phyloP scores from a whole-genome alignment of 1,140 invertebrate genomes.

The Danaus plexippus region DNA sequence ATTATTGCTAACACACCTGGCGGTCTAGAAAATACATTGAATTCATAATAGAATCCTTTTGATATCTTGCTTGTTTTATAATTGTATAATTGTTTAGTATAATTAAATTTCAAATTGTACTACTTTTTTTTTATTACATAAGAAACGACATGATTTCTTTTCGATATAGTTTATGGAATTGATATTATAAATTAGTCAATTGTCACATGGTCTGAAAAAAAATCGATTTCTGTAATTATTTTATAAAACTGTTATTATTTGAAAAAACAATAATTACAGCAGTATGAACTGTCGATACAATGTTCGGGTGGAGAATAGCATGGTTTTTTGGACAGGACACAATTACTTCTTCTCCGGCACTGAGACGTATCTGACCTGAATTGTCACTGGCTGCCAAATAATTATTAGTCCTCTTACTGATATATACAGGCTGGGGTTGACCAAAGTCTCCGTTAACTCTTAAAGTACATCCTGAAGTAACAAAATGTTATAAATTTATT shows the following conservation, averaged over 20 bases:
- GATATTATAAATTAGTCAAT: no score
- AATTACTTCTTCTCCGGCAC: constrained; percentile 35
- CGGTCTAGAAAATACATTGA: constrained; percentile 26
- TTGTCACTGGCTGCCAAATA: constrained; percentile 39
- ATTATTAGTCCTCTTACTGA: constrained; percentile 27
- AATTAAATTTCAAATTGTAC: no score
- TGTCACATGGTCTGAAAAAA: no score
- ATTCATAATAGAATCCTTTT: no score
- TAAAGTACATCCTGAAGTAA: constrained; percentile 42
- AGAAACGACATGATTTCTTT: no score
- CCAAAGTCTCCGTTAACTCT: constrained; percentile 54
- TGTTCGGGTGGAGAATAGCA: constrained; percentile 38
- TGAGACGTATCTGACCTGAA: constrained; percentile 36
- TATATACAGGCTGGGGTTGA: constrained; percentile 54
- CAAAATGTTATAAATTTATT: constrained; percentile 1
- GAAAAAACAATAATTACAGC: constrained; percentile 36
- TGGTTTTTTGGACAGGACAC: constrained; percentile 43
- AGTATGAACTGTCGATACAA: constrained; percentile 24
- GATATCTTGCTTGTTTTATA: no score
- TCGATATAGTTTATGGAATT: no score
- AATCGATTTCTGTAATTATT: not conserved
- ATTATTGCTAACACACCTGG: constrained; percentile 37
- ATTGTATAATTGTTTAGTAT: no score
- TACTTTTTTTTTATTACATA: no score
- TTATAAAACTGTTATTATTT: not conserved